Evolutionary conservation across 2,113 vertebrate genomes (phyloP), one percentile per base, ranked within the genome.

Genomic region (Podarcis muralis): DNA sequence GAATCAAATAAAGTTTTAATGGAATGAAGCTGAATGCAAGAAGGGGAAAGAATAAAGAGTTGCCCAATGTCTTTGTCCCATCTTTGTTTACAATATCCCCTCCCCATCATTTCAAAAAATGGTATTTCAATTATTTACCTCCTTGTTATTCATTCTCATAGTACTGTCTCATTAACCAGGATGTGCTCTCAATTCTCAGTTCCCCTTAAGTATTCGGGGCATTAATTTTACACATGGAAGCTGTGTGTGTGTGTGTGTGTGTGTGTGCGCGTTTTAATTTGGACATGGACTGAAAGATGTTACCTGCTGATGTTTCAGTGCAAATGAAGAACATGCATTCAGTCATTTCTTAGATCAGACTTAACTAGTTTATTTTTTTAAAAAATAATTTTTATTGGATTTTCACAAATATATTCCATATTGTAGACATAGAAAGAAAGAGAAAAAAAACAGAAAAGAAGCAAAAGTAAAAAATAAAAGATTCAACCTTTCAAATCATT

Each of bases 111-210:
- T 23, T 18, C 3, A 72, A 87, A 62, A 1, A 37, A 79, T 11
- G 30, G 25, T 83, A 82, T 85, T 81, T 95, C 83, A 90, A 91
- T 95, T 96, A 93, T 95, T 95, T 95, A 95, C 93, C 79, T 92
- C 76, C 0, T 74, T 13, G 95, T 95, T 93, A 94, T 95, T 96
- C 59, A 95, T 94, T 88, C 87, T 91, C 69, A 88, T 91, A 84
- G 69, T 90, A 92, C 81, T 93, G 90, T 78, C 81, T 91, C 89
- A 92, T 90, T 91, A 95, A 92, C 89, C 87, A 86, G 85, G 74
- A 88, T 86, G 90, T 91, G 89, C 81, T 93, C 93, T 92, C 84
- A 23, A 82, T 95, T 85, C 84, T 91, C 71, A 85, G 83, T 83
- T 93, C 92, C 69, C 90, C 87, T 43, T 35, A 93, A 92, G 91